A percentile compares a stretch with the other conserved stretches of the same genome.
phyloP scores from a whole-genome alignment of 2,888 invertebrate genomes.

The Mesoligia furuncula region DNA sequence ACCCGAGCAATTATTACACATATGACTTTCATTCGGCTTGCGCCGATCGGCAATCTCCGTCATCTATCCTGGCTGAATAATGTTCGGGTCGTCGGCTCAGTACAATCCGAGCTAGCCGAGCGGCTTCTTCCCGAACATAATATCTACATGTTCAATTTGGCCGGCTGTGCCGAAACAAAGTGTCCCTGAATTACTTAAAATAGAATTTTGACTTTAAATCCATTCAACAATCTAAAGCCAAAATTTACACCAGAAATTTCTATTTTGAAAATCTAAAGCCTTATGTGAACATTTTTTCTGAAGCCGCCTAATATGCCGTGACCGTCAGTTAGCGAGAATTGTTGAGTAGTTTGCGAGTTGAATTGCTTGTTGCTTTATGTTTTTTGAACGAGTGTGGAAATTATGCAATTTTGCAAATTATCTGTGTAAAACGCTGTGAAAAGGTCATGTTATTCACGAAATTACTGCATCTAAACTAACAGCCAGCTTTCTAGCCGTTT shows the following conservation, averaged over 20 bases:
- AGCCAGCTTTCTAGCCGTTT: conserved; percentile 30
- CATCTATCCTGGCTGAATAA: neutral
- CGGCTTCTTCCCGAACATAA: neutral
- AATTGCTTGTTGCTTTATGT: conserved; percentile 26
- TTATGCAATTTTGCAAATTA: conserved; percentile 51
- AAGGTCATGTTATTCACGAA: conserved; percentile 28
- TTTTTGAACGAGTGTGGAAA: conserved; percentile 3
- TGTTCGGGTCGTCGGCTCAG: neutral
- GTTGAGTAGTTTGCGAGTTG: conserved; percentile 4
- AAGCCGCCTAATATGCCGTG: neutral
- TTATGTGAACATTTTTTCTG: neutral
- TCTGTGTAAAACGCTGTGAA: conserved; percentile 24
- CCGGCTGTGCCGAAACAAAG: too few species aligned
- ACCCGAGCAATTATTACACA: neutral
- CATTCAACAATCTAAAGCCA: neutral
- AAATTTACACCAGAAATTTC: neutral
- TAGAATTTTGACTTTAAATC: neutral
- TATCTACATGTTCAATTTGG: too few species aligned
- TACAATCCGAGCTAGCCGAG: neutral
- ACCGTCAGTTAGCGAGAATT: neutral
- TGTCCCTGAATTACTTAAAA: neutral
- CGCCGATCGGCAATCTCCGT: neutral
- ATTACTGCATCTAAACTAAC: conserved; percentile 19
- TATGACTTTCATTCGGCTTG: neutral
- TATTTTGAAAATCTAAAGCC: neutral